phyloP scores from a whole-genome alignment of 1,140 invertebrate genomes.

The Condylostylus longicornis region DNA sequence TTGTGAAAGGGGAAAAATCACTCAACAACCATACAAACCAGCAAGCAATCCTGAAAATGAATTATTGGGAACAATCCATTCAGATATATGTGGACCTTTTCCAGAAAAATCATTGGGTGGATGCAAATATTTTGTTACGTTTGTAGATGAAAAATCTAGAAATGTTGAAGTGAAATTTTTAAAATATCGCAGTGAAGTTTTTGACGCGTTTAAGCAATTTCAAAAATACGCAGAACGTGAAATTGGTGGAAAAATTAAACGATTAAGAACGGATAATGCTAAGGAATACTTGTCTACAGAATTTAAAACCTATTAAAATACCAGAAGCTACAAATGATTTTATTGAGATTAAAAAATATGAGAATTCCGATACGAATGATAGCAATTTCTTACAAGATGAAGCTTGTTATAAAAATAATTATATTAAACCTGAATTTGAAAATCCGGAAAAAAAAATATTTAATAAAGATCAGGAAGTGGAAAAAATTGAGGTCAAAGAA shows the following conservation, averaged over 20 bases:
- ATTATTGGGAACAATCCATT: constrained; percentile 8
- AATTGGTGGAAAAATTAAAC: constrained; percentile 14
- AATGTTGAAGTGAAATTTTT: constrained; percentile 23
- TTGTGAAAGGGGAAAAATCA: background rate
- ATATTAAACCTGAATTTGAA: too few relatives aligned
- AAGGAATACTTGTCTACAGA: too few relatives aligned
- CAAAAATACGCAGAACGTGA: constrained; percentile 11
- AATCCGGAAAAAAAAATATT: too few relatives aligned
- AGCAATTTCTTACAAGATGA: too few relatives aligned
- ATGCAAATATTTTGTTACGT: constrained; percentile 23
- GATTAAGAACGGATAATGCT: constrained; percentile 21
- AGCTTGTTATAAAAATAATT: too few relatives aligned
- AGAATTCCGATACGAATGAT: too few relatives aligned
- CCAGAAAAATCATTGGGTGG: constrained; percentile 17
- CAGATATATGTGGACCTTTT: constrained; percentile 30
- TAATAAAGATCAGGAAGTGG: too few relatives aligned
- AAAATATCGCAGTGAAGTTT: constrained; percentile 12
- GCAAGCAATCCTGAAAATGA: constrained; percentile 6
- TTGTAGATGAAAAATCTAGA: constrained; percentile 29
- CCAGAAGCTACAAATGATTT: too few relatives aligned
- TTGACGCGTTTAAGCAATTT: constrained; percentile 4
- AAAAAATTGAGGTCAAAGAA: too few relatives aligned
- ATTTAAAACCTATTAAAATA: too few relatives aligned
- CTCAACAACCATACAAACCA: background rate
- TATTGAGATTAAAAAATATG: too few relatives aligned